Base-by-base conservation (phyloP, 2,888 invertebrate species). In the Tanytarsus gracilentus region DNA sequence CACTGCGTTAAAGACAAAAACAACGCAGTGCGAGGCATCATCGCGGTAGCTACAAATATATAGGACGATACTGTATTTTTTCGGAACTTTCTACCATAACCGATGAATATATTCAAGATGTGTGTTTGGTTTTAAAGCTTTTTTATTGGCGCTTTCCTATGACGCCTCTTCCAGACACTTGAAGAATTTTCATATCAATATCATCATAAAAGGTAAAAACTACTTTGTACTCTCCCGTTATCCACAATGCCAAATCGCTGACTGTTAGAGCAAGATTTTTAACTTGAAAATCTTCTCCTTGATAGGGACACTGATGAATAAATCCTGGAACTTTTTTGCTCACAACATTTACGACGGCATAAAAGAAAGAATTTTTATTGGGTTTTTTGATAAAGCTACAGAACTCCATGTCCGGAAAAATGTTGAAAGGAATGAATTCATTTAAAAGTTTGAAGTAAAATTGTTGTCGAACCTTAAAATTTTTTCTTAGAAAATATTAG, bases 31-130 rank as follows among this genome's bases (percentile, higher is more conserved):
- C n/a, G n/a, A n/a, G n/a, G n/a, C n/a, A n/a, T n/a, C n/a, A n/a
- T n/a, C n/a, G n/a, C n/a, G n/a, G n/a, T n/a, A n/a, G n/a, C n/a
- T n/a, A n/a, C n/a, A n/a, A n/a, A n/a, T n/a, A n/a, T n/a, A 49
- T 49, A 27, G 26, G 27, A 49, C 18, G 44, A 44, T 44, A 21
- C 21, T 21, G 18, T 5, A 21, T 30, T 29, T 26, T 21, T 33
- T 56, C 25, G 39, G 40, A 56, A 56, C 55, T 56, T 56, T 56
- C 55, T 56, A 56, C 40, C 18, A 14, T 36, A 7, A n/a, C n/a
- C n/a, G n/a, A n/a, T n/a, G n/a, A n/a, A n/a, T n/a, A n/a, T n/a
- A n/a, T n/a, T n/a, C n/a, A n/a, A n/a, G n/a, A n/a, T n/a, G n/a
- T n/a, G n/a, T n/a, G n/a, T n/a, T n/a, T n/a, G n/a, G n/a, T n/a